Percentiles rank a stretch among this genome's conserved stretches.
phyloP scores from a whole-genome alignment of 2,113 vertebrate genomes.

The Paraplagusia blochii region DNA sequence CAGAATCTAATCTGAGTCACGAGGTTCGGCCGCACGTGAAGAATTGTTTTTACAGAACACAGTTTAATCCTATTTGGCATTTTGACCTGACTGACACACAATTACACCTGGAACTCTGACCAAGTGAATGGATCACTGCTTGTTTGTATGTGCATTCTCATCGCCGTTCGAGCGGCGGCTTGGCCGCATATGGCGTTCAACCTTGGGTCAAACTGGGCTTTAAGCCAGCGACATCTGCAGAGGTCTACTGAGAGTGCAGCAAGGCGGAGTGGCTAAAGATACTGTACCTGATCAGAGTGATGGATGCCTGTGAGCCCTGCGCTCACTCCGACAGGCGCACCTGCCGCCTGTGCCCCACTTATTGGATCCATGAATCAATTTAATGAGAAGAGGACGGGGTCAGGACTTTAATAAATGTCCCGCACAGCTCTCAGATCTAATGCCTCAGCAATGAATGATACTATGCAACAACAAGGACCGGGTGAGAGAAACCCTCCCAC shows the following conservation, averaged over 20 bases:
- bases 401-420: slow-evolving; percentile 75
- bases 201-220: slow-evolving; percentile 41
- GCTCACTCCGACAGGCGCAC: slow-evolving; percentile 56
- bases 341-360: slow-evolving; percentile 68
- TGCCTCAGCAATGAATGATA: slow-evolving; percentile 54
- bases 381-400: slow-evolving; percentile 70
- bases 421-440: slow-evolving; percentile 57
- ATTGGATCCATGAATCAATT: slow-evolving; percentile 79
- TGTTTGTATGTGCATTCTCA: background rate
- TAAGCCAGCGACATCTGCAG: slow-evolving; percentile 57
- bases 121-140: background rate
- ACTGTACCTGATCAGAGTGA: slow-evolving; percentile 66
- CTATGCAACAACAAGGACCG: slow-evolving; percentile 42
- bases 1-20: slow-evolving; percentile 16
- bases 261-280: slow-evolving; percentile 50
- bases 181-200: slow-evolving; percentile 1
- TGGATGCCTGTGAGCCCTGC: slow-evolving; percentile 61
- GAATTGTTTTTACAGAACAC: slow-evolving; percentile 23
- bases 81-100: slow-evolving; percentile 24
- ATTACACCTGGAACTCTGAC: slow-evolving; percentile 3
- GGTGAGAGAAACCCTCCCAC: slow-evolving; percentile 25
- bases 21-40: slow-evolving; percentile 31
- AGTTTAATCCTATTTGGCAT: slow-evolving; percentile 48
- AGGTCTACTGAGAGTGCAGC: slow-evolving; percentile 41
- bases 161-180: background rate